Base-by-base conservation (phyloP, 2,113 vertebrate genomes). In the Crotalus helleri region DNA sequence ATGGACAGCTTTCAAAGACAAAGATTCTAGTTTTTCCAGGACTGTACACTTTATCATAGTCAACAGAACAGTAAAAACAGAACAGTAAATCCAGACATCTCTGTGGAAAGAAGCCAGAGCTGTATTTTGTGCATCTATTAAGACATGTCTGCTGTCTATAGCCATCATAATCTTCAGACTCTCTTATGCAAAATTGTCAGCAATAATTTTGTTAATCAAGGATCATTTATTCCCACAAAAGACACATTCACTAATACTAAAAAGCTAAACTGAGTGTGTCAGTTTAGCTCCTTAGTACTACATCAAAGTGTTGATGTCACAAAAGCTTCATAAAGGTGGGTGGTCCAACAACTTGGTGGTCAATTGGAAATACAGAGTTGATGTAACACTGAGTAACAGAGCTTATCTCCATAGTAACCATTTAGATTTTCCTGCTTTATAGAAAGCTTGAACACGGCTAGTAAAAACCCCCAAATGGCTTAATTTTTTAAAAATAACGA, bases 191-290 rank as follows among this genome's bases (percentile, higher is more conserved):
- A 93, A 94, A 9, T 55, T 64, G 90, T 87, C 23, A 90, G 91
- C 55, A 90, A 93, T 95, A 57, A 4, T 33, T 94, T 94, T 95
- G 23, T 23, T 96, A 93, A 95, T 90, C 94, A 93, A 24, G 19
- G 92, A 12, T 55, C 94, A 90, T 96, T 96, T 94, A 24, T 61
- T 95, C 29, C 86, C 10, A 1, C 39, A 3, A 44, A 91, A 93
- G 94, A 95, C 94, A 90, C 92, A 89, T 94, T 93, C 89, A 93
- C 91, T 94, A 64, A 87, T 94, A 19, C 85, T 53, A 15, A 64
- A 57, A 53, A 93, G 46, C 55, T 92, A 61, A 95, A 91, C 92
- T 92, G 93, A 95, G 93, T 33, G 46, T 94, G 69, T 90, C 23
- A 95, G 94, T 86, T 86, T 89, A 91, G 10, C 74, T 81, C 33